phyloP scores from a whole-genome alignment of 2,888 invertebrate species.

The Punctoribates punctum region DNA sequence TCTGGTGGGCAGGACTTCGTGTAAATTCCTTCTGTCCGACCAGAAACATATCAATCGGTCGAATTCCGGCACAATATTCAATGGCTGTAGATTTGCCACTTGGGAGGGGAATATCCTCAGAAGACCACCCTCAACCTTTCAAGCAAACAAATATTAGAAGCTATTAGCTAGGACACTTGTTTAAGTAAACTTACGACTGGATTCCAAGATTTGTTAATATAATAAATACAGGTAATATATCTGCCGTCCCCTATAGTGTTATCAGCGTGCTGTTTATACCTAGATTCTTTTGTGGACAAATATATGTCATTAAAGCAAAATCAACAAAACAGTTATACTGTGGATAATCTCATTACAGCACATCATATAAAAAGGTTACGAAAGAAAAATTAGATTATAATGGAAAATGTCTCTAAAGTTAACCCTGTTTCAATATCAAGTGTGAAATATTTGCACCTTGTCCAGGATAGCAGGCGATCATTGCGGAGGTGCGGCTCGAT shows the following conservation, averaged over 20 bases:
- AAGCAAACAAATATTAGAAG: background rate
- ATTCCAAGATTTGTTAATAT: conserved; percentile 92
- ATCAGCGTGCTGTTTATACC: conserved; percentile 95
- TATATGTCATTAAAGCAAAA: too few relatives aligned
- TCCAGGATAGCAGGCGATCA: conserved; percentile 98
- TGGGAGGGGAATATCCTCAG: conserved; percentile 89
- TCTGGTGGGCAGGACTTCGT: conserved; percentile 90
- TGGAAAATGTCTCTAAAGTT: background rate
- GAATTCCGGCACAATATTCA: conserved; percentile 83
- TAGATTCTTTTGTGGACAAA: too few relatives aligned
- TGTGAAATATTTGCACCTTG: conserved; percentile 59
- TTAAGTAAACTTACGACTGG: conserved; percentile 59
- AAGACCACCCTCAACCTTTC: conserved; percentile 66
- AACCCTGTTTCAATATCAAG: conserved; percentile 50
- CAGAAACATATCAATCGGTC: conserved; percentile 94
- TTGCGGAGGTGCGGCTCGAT: conserved; percentile 57
- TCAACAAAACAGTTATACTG: too few relatives aligned
- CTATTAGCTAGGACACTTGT: too few relatives aligned
- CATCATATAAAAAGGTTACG: too few relatives aligned
- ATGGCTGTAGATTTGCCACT: conserved; percentile 70
- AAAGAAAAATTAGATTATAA: too few relatives aligned
- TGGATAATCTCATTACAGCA: too few relatives aligned
- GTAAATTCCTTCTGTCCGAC: conserved; percentile 94
- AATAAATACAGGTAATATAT: conserved; percentile 95
- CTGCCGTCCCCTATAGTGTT: conserved; percentile 95